These are phyloP conservation scores for Lysandra coridon DNA, from an alignment of 2,888 invertebrate genomes.

Conservation along the genomic window DNA sequence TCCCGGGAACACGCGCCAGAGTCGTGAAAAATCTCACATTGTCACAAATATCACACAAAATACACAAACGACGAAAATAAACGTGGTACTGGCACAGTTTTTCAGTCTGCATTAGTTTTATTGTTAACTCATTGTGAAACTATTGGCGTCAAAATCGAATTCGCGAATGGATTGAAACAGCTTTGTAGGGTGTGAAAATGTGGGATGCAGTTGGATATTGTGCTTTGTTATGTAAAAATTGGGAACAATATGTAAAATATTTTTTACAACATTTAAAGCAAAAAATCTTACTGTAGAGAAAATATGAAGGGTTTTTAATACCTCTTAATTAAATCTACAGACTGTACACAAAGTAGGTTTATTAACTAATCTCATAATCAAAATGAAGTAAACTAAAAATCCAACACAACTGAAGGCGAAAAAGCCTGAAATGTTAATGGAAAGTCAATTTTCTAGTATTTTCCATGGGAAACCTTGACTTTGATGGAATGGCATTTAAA, in stretches of 20 bases:
- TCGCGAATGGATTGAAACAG: conserved; percentile 1
- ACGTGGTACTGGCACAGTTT: conserved; percentile 20
- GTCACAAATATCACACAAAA: conserved; percentile 28
- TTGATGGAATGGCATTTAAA: not conserved
- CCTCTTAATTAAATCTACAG: too few species aligned
- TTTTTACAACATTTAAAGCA: too few species aligned
- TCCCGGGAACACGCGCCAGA: not conserved
- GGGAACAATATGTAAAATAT: too few species aligned
- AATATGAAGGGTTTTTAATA: too few species aligned
- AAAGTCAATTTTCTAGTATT: conserved; percentile 3
- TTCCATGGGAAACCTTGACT: not conserved
- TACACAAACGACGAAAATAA: conserved; percentile 23
- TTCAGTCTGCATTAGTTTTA: not conserved
- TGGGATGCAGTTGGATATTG: not conserved
- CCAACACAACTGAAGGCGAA: not conserved
- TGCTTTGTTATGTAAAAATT: too few species aligned
- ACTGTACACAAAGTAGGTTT: too few species aligned
- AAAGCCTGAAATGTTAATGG: not conserved
- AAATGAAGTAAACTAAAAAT: not conserved
- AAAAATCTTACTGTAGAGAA: too few species aligned
- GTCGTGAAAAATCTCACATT: conserved; percentile 16
- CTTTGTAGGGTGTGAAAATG: not conserved
- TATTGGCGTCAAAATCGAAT: conserved; percentile 12
- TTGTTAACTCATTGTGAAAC: conserved; percentile 23
- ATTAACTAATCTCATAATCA: not conserved